Evolutionary conservation across 2,888 invertebrate genomes (phyloP), one percentile per base, ranked within the genome.

Genomic region (Icerya purchasi): DNA sequence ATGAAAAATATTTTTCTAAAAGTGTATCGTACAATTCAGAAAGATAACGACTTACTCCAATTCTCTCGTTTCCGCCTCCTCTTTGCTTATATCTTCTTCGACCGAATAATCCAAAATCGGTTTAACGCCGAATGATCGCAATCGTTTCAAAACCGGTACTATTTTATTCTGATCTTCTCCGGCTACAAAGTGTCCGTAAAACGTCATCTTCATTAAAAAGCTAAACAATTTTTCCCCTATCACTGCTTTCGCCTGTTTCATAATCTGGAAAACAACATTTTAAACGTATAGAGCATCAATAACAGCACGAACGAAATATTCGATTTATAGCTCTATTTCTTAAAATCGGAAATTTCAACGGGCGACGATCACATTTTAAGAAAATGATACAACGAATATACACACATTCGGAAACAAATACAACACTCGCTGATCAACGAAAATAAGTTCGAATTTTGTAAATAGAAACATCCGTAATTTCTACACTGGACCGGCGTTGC

Each of bases 161-260:
- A 94, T 90, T 71, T 83, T 84, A 67, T 82, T 76, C 72, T 87
- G 84, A 73, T 93, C 88, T 72, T 93, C 90, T 61, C 98, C 98
- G 57, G 96, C 98, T 58, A 99, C 98, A 76, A 98, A 98, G 75
- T 98, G 98, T 8, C 97, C 98, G 74, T 97, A 98, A 75, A 98
- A 96, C 22, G 97, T 90, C 54, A 81, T 78, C 73, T 90, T 91
- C 93, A 98, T 94, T 62, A 91, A 65, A 63, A 75, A 68, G 63
- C 82, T 79, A 75, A 97, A 97, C 63, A 96, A 69, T 64, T 73
- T 79, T 69, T 86, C 82, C 49, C 96, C 96, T 62, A 93, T 71
- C 60, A 92, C 66, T 62, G 77, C 76, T 66, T 83, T 81, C 64
- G 81, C 74, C 56, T 83, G 66, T 74, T 85, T 88, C 90, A 92